Evolutionary conservation across 2,113 vertebrate genomes (phyloP).

Genomic region (Acanthochromis polyacanthus): DNA sequence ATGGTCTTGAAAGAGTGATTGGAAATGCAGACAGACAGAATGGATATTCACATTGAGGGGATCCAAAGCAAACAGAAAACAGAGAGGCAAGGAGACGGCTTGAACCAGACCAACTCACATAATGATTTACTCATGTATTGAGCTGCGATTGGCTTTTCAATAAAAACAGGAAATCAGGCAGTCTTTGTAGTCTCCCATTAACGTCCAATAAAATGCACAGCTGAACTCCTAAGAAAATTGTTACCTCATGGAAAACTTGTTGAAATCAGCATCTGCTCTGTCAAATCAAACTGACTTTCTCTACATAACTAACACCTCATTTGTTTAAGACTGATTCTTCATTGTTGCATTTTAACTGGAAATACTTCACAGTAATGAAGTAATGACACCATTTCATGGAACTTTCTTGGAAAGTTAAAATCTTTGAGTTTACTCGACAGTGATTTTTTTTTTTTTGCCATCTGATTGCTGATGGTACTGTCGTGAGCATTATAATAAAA

Average conservation of each 20-base stretch:
- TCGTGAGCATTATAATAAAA: neutral
- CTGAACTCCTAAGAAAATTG: constrained; percentile 11
- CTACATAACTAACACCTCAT: neutral
- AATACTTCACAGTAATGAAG: neutral
- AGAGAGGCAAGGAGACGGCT: constrained; percentile 11
- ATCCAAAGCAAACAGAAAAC: constrained; percentile 50
- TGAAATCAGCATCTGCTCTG: neutral
- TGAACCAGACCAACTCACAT: neutral
- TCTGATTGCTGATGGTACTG: neutral
- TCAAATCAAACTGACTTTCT: neutral
- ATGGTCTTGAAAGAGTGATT: constrained; percentile 45
- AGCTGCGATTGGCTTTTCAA: constrained; percentile 31
- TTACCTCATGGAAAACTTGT: constrained; percentile 19
- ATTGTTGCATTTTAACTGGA: no score
- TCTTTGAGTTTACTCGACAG: no score
- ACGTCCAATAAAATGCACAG: constrained; percentile 13
- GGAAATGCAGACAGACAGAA: constrained; percentile 26
- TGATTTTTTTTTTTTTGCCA: neutral
- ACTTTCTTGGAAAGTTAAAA: neutral
- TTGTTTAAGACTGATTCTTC: neutral
- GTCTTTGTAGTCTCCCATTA: constrained; percentile 28
- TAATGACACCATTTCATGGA: neutral
- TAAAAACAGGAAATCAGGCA: constrained; percentile 45
- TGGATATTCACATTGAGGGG: constrained; percentile 31
- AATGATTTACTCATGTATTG: constrained; percentile 40